Conservation (phyloP, 2,113 vertebrate species). For the Leucopsar rothschildi region DNA sequence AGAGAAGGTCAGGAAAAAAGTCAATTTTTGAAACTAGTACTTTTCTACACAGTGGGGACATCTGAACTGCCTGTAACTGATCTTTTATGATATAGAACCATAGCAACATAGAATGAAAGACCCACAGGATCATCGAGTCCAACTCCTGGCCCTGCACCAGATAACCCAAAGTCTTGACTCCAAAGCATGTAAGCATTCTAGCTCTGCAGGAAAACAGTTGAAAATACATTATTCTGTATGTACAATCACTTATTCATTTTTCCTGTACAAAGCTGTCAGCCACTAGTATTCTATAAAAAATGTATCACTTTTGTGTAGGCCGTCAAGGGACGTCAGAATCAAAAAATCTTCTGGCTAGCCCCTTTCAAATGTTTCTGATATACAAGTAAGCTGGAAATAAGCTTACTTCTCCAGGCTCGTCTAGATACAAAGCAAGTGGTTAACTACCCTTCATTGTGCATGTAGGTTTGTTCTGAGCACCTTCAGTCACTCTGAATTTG, state of each 20-base stretch:
- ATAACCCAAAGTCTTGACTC: neutral
- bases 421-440: neutral
- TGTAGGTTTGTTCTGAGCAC: neutral
- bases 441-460: neutral
- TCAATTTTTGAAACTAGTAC: neutral
- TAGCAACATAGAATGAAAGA: neutral
- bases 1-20: neutral
- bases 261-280: neutral
- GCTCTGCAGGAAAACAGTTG: neutral
- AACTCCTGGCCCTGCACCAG: neutral
- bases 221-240: neutral
- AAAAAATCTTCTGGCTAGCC: neutral
- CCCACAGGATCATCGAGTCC: neutral
- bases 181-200: neutral
- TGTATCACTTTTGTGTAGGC: neutral
- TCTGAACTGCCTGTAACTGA: neutral
- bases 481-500: neutral
- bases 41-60: neutral
- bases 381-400: neutral
- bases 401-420: neutral
- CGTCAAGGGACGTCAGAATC: neutral
- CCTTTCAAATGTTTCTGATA: neutral
- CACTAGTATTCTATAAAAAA: neutral
- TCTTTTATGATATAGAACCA: neutral
- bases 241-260: neutral